Conservation (phyloP, 2,888 invertebrate genomes). For the Drosophila meridionalis region DNA sequence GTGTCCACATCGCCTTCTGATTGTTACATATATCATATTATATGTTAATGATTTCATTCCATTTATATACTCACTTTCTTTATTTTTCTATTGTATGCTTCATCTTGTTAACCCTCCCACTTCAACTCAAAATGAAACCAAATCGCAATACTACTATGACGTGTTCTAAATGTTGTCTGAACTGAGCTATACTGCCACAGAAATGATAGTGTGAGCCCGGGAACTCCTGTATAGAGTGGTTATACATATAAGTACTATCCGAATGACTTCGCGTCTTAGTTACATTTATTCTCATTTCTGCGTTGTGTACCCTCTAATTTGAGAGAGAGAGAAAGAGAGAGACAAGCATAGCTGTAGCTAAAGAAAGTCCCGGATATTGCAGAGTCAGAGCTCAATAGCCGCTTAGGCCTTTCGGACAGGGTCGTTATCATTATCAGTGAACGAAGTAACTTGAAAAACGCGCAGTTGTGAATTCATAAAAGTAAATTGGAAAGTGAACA, state of each 20-base stretch:
- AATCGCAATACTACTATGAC: too few relatives aligned
- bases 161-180: too few relatives aligned
- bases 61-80: neutral
- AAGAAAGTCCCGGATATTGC: too few relatives aligned
- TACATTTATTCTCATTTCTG: neutral
- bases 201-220: too few relatives aligned
- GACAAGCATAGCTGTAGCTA: neutral
- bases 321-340: neutral
- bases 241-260: neutral
- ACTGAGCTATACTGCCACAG: too few relatives aligned
- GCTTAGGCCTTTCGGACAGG: neutral
- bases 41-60: neutral
- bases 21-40: neutral
- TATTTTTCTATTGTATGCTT: neutral
- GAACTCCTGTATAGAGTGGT: too few relatives aligned
- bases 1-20: neutral
- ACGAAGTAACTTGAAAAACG: neutral
- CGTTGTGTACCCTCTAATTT: neutral
- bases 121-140: too few relatives aligned
- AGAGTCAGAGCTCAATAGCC: neutral
- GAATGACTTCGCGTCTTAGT: neutral
- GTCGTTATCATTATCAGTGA: neutral
- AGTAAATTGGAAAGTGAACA: too few relatives aligned
- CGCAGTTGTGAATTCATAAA: too few relatives aligned
- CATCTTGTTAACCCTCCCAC: neutral